Base-by-base conservation (phyloP, 2,113 vertebrate species). In the Thunnus maccoyii region DNA sequence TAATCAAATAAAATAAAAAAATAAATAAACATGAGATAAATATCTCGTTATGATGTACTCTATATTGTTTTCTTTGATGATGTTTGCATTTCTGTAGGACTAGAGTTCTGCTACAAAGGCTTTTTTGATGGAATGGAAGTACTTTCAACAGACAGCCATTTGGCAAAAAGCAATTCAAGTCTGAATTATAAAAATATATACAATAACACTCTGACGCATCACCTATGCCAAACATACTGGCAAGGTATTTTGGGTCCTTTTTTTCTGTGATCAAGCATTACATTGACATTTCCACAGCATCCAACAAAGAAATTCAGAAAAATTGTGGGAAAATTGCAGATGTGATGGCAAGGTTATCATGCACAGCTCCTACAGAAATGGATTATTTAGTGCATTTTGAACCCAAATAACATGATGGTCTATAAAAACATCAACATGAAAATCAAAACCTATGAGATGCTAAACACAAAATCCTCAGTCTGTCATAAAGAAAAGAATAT, bases 401-500 rank as follows among this genome's bases (percentile, higher is more conserved):
- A 69, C 36, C 60, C 48, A 55, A 74, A 78, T 66, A 27, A 61
- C 9, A 18, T 5, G 41, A 75, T 27, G 41, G 58, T 70, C 47
- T 57, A 41, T 51, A 84, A 66, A 82, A 69, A 72, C 52, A 61
- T 87, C 65, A 46, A 25, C 58, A 72, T 60, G 9, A 69, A 25
- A 48, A 83, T 75, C 14, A 79, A 77, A 79, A 83, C 4, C 30
- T 17, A 58, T 52, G 63, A 84, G 55, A 22, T 80, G 55, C 6
- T 13, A 55, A 36, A 84, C 56, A 78, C 27, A 46, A 56, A 83
- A 75, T 73, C 47, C 5, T 73, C 4, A 25, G 15, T 68, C 30
- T 76, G 62, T 67, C 47, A 72, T 46, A 32, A 71, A 68, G 56
- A 30, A 88, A 75, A 51, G 4, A 86, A 84, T 41, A 66, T 58